These are phyloP conservation scores for Pristiophorus japonicus DNA, from an alignment of 2,113 vertebrate genomes.

Conservation along the genomic window DNA sequence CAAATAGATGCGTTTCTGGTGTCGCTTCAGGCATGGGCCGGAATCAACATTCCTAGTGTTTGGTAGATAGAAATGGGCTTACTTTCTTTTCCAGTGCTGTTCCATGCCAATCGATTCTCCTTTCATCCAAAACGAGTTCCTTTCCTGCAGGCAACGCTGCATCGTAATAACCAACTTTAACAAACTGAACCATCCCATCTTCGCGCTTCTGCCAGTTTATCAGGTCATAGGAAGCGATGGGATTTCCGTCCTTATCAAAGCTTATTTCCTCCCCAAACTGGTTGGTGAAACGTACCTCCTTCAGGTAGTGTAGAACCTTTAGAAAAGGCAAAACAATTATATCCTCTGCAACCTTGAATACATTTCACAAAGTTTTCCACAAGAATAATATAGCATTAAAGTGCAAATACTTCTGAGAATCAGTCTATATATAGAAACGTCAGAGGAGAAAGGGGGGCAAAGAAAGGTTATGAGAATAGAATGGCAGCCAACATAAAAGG, in stretches of 20 bases:
- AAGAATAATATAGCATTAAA: background rate
- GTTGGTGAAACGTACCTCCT: background rate
- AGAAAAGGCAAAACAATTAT: background rate
- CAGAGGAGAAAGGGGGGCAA: too few species aligned
- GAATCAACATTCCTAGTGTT: background rate
- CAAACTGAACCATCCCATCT: conserved; percentile 49
- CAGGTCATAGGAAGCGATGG: conserved; percentile 57
- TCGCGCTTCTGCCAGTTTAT: conserved; percentile 57
- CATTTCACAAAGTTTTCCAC: background rate
- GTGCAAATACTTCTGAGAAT: too few species aligned
- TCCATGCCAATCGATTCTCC: conserved; percentile 53
- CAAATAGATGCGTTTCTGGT: too few species aligned
- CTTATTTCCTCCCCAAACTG: background rate
- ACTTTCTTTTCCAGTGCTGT: background rate
- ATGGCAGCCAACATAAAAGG: too few species aligned
- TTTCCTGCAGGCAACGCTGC: conserved; percentile 42
- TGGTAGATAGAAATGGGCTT: background rate
- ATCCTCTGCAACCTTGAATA: background rate
- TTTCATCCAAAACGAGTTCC: conserved; percentile 50
- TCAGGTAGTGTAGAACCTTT: conserved; percentile 28
- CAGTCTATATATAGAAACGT: too few species aligned
- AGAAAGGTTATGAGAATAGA: too few species aligned
- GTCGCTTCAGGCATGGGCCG: too few species aligned
- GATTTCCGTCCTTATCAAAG: conserved; percentile 46
- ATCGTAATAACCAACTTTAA: conserved; percentile 59